Base-by-base conservation (phyloP, 2,797 vertebrate genomes). In the Halcyon chelicuti region DNA sequence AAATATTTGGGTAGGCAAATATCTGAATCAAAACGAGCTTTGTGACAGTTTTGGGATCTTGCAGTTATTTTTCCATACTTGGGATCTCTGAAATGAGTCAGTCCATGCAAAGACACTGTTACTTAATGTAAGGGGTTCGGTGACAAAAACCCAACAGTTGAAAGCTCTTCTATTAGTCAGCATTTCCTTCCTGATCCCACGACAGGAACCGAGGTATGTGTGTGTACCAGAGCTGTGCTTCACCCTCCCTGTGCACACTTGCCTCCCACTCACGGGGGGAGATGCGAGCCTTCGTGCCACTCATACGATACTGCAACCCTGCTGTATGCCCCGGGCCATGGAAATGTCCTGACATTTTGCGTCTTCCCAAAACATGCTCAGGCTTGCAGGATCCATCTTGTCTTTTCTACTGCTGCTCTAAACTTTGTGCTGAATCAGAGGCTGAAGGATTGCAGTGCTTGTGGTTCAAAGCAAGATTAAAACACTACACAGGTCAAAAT, bases 111-210 rank as follows among this genome's bases (percentile, higher is more conserved):
- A 83, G 52, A 75, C 63, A 92, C 77, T 91, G 61, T 42, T 73
- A 74, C 23, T 78, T 46, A 61, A 68, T 52, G 58, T 31, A 75
- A 78, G 49, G 57, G 35, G 37, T 65, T 52, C 2, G 0, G 47
- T 86, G 70, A 82, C 63, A 58, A 68, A 49, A 37, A 14, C 9
- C 8, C 25, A 37, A 44, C 31, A 7, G 22, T 10, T 14, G 8
- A 84, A 26, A 82, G 54, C 40, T 58, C 39, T 85, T 81, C 77
- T 90, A 80, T 88, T 92, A 97, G 91, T 97, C 92, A 95, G 91
- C 94, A 90, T 61, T 97, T 97, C 90, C 95, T 95, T 96, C 80
- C 91, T 94, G 86, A 91, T 97, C 91, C 83, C 73, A 78, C 37
- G 1, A 62, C 88, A 94, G 73, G 87, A 88, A 61, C 62, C 3